Conservation (phyloP, 2,888 invertebrate genomes). For the Eristalis pertinax region DNA sequence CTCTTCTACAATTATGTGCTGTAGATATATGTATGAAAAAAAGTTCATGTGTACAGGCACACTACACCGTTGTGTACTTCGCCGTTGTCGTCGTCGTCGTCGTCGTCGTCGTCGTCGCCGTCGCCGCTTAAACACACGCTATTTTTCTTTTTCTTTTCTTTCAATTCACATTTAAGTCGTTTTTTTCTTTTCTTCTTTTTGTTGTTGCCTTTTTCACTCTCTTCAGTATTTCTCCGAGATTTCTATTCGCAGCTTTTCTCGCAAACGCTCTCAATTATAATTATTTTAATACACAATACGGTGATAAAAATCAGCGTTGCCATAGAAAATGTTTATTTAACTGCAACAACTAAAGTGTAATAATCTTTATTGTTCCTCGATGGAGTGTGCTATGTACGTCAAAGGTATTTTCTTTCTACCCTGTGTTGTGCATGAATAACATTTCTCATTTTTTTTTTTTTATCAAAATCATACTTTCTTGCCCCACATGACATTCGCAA, state of each 20-base stretch:
- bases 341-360: neutral
- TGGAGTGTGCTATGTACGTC: neutral
- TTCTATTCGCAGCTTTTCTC: constrained; percentile 34
- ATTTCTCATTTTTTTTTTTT: neutral
- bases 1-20: constrained; percentile 43
- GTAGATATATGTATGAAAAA: constrained; percentile 30
- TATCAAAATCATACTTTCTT: neutral
- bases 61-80: constrained; percentile 53
- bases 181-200: too few relatives aligned
- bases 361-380: constrained; percentile 1
- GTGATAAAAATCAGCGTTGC: neutral
- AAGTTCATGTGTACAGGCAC: constrained; percentile 51
- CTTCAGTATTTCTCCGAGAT: constrained; percentile 12
- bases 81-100: constrained; percentile 33
- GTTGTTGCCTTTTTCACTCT: constrained; percentile 25
- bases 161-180: constrained; percentile 44
- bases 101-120: constrained; percentile 30
- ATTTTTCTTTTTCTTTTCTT: constrained; percentile 17
- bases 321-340: neutral
- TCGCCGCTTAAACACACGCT: constrained; percentile 48
- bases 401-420: neutral
- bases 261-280: constrained; percentile 40
- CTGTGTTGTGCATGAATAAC: neutral
- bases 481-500: constrained; percentile 22
- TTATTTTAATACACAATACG: constrained; percentile 13